A percentile compares a stretch with the other conserved stretches of the same genome.
Conservation (phyloP, 1,140 invertebrate genomes). For the Rhizoglyphus robini region DNA sequence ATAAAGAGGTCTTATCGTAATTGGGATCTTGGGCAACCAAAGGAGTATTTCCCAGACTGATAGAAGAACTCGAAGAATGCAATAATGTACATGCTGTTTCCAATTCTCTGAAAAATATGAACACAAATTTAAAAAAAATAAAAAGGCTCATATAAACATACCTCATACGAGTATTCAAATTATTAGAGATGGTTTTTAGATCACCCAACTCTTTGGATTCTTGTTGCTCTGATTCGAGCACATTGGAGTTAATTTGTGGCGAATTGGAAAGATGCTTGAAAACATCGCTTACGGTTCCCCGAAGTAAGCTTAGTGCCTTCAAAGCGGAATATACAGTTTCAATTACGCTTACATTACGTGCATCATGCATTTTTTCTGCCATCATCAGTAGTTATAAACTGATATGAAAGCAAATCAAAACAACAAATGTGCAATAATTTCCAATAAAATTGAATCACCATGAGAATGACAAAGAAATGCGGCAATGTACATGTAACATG, state of each 20-base stretch:
- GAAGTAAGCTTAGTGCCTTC: slow-evolving; percentile 53
- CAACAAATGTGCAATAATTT: too few species aligned
- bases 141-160: slow-evolving; percentile 28
- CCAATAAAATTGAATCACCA: too few species aligned
- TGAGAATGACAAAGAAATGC: too few species aligned
- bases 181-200: slow-evolving; percentile 52
- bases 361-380: too few species aligned
- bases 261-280: slow-evolving; percentile 65
- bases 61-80: slow-evolving; percentile 51
- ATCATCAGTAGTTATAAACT: too few species aligned
- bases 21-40: slow-evolving; percentile 70
- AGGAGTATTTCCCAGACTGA: slow-evolving; percentile 59
- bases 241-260: slow-evolving; percentile 42
- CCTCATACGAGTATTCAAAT: slow-evolving; percentile 58
- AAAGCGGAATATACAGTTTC: slow-evolving; percentile 58
- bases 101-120: slow-evolving; percentile 23
- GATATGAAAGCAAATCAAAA: too few species aligned
- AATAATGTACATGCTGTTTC: slow-evolving; percentile 35
- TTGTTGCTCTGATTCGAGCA: slow-evolving; percentile 56
- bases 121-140: slow-evolving; percentile 5
- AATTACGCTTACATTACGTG: too few species aligned
- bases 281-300: slow-evolving; percentile 63
- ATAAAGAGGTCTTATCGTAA: slow-evolving; percentile 67
- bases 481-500: too few species aligned
- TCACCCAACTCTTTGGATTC: slow-evolving; percentile 47